phyloP scores from a whole-genome alignment of 2,888 invertebrate genomes.

The Andrena bucephala region DNA sequence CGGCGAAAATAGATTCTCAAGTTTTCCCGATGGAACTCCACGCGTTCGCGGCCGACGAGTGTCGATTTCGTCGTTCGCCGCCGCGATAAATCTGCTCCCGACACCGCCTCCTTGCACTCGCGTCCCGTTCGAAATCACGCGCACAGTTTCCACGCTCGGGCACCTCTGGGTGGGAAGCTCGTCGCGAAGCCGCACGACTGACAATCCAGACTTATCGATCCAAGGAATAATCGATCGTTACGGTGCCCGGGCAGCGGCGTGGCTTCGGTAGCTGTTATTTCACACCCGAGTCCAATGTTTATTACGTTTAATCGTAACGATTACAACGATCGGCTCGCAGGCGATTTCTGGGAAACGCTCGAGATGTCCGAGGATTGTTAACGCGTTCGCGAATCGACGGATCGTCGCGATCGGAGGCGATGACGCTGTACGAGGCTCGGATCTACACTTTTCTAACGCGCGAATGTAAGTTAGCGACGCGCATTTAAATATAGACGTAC shows the following conservation, averaged over 20 bases:
- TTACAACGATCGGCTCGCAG: too few species aligned
- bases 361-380: not conserved
- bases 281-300: too few species aligned
- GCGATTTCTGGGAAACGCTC: too few species aligned
- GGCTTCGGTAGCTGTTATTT: not conserved
- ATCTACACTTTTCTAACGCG: not conserved
- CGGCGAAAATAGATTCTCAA: conserved; percentile 80
- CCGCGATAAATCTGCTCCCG: conserved; percentile 27
- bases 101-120: not conserved
- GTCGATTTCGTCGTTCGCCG: conserved; percentile 39
- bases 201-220: conserved; percentile 28
- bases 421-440: not conserved
- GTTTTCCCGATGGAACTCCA: conserved; percentile 76
- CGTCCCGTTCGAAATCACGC: not conserved
- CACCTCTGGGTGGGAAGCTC: not conserved
- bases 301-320: too few species aligned
- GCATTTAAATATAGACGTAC: conserved; percentile 2
- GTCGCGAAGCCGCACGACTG: conserved; percentile 36
- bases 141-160: not conserved
- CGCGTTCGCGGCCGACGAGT: conserved; percentile 34
- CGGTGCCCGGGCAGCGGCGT: not conserved
- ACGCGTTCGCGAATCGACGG: not conserved
- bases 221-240: conserved; percentile 6
- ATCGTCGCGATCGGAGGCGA: not conserved
- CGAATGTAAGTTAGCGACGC: not conserved